Evolutionary conservation across 1,140 invertebrate genomes (phyloP).

Genomic region (Drosophila sucinea): DNA sequence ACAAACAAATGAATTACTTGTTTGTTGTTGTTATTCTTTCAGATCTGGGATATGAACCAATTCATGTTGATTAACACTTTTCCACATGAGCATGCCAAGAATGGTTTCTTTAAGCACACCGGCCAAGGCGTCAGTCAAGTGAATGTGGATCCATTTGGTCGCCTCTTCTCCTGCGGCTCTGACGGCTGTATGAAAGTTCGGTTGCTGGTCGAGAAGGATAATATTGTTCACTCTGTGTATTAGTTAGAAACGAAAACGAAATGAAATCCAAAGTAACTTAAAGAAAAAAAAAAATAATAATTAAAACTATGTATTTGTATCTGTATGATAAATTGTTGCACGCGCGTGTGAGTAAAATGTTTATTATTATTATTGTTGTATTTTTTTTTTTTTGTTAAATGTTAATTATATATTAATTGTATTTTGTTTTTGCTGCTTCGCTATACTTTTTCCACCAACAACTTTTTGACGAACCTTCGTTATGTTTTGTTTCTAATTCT

Average conservation of each 20-base stretch:
- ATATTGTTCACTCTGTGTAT: conserved; percentile 78
- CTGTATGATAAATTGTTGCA: conserved; percentile 27
- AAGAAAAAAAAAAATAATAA: conserved; percentile 18
- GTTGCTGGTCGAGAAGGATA: conserved; percentile 87
- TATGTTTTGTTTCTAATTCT: conserved; percentile 62
- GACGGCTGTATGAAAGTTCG: conserved; percentile 99
- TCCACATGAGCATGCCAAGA: conserved; percentile 95
- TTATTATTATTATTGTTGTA: conserved; percentile 28
- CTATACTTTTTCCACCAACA: conserved; percentile 38
- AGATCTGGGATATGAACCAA: conserved; percentile 96
- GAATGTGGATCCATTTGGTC: conserved; percentile 92
- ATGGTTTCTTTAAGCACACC: conserved; percentile 97
- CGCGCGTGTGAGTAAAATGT: conserved; percentile 13
- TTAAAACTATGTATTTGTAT: conserved; percentile 36
- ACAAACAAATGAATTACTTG: too few relatives aligned
- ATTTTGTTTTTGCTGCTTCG: conserved; percentile 17
- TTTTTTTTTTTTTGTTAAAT: conserved; percentile 72
- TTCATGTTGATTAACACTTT: conserved; percentile 94
- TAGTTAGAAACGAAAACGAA: conserved; percentile 37
- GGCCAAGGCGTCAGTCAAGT: conserved; percentile 98
- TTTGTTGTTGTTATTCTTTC: conserved; percentile 33
- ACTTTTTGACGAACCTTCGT: conserved; percentile 39
- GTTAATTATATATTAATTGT: conserved; percentile 71
- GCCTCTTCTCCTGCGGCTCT: conserved; percentile 98
- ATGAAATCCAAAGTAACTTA: conserved; percentile 22